Base-by-base conservation (phyloP, 1,140 invertebrate species). In the Eumeta japonica region DNA sequence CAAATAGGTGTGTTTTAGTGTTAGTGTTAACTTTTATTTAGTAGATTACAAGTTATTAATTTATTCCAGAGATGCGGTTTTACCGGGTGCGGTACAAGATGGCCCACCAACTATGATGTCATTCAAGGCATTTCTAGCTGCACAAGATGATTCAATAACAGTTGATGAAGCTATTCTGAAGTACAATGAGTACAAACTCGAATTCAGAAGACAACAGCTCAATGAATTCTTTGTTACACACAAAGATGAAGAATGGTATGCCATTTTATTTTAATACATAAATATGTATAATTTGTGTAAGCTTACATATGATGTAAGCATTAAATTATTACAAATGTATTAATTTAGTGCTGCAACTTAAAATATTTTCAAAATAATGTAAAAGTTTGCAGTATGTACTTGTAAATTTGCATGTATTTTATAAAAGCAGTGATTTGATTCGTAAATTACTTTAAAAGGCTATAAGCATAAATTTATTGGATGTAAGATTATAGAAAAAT, bases 211-310 rank as follows among this genome's bases (percentile, higher is more conserved):
- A 35, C 92, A 97, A 66, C 96, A 99, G 63, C 83, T 98, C 13
- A 96, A 96, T 73, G 95, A 98, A 72, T 99, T 99, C 79, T 99
- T 99, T 79, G 88, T 98, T 55, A 66, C 66, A 35, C 97, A 99
- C 78, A 98, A 98, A 77, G 96, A 99, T 63, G 97, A 99, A 74
- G 97, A 99, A 87, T 99, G 97, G 97, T 99, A 82, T 82, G 86
- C 73, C n/a, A 14, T 28, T 28, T 37, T 37, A 16, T 10, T 17
- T 28, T 20, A 10, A 10, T 13, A 19, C 13, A 4, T 33, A 15
- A 5, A 12, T 33, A 11, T 33, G 34, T 15, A n/a, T 30, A 30
- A 5, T 30, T 10, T 30, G 12, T 24, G 19, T 12, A 13, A 24
- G n/a, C 15, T n/a, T 35, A 35, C 7, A 35, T n/a, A 35, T 17